Conservation (phyloP, 2,888 invertebrate genomes). For the Trissolcus japonicus region DNA sequence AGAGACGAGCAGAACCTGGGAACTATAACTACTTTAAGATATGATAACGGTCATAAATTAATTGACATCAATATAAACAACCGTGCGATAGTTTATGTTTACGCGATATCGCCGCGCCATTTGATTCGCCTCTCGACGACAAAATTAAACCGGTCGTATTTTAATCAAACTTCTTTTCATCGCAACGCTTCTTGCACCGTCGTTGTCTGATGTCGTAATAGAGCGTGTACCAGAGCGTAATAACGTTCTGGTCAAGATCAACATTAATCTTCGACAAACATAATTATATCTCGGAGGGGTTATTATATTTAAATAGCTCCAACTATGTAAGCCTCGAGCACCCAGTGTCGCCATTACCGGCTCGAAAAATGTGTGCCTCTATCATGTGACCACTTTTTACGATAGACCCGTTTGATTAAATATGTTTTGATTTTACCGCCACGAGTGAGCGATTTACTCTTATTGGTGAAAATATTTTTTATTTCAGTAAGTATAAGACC, state of each 20-base stretch:
- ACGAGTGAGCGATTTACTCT: too few relatives aligned
- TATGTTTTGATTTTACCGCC: too few relatives aligned
- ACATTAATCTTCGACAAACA: slow-evolving; percentile 52
- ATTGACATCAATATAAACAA: slow-evolving; percentile 8
- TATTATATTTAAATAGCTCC: slow-evolving; percentile 50
- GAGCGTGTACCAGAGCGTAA: slow-evolving; percentile 6
- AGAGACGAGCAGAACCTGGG: too few relatives aligned
- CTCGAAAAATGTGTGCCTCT: slow-evolving; percentile 13
- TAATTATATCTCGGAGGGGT: slow-evolving; percentile 51
- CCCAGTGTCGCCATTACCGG: slow-evolving; percentile 13
- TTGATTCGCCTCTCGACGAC: slow-evolving; percentile 34
- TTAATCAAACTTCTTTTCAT: slow-evolving; percentile 24
- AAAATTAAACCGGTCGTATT: slow-evolving; percentile 42
- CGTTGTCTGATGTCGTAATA: slow-evolving; percentile 43
- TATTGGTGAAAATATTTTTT: too few relatives aligned
- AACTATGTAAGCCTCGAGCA: slow-evolving; percentile 41
- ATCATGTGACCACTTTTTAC: too few relatives aligned
- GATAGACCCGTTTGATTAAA: too few relatives aligned
- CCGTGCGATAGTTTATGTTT: slow-evolving; percentile 28
- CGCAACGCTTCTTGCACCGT: slow-evolving; percentile 23
- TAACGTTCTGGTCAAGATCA: slow-evolving; percentile 48
- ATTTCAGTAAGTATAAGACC: too few relatives aligned
- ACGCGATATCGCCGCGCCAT: slow-evolving; percentile 16
- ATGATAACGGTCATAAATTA: slow-evolving; percentile 14
- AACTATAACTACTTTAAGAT: too few relatives aligned